phyloP scores from a whole-genome alignment of 2,113 vertebrate species.

The Peromyscus polionotus region DNA sequence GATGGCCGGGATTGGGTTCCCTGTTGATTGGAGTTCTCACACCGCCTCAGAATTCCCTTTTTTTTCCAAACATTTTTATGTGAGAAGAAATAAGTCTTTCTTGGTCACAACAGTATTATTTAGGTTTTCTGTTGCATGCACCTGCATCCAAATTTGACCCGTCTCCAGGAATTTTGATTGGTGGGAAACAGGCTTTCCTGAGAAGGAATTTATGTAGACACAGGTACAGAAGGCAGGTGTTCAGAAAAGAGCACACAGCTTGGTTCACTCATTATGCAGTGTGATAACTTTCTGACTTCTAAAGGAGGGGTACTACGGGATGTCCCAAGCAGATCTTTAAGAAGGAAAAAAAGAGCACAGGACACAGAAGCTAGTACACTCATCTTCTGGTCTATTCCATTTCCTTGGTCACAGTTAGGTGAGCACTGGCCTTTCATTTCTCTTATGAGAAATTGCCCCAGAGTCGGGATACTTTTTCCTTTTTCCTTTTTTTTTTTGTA shows the following conservation, averaged over 20 bases:
- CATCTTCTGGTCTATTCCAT: slow-evolving; percentile 28
- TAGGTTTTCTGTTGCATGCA: background rate
- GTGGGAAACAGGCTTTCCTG: background rate
- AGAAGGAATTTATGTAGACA: background rate
- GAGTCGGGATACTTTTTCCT: background rate
- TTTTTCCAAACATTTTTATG: background rate
- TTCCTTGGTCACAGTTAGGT: slow-evolving; percentile 60
- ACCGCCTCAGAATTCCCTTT: background rate
- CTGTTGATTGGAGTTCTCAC: background rate
- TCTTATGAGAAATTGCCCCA: slow-evolving; percentile 60
- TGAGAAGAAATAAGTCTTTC: background rate
- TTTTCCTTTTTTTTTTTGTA: background rate
- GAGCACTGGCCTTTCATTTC: slow-evolving; percentile 66
- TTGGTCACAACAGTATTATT: background rate
- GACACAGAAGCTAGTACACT: background rate
- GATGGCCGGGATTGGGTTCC: background rate
- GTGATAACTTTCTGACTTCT: background rate
- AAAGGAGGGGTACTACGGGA: background rate
- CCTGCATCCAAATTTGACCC: slow-evolving; percentile 26
- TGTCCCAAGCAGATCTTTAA: background rate
- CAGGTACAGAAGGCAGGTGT: background rate
- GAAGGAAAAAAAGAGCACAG: background rate
- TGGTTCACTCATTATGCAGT: background rate
- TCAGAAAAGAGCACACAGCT: background rate
- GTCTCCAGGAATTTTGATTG: slow-evolving; percentile 23